phyloP scores from a whole-genome alignment of 2,113 vertebrate species.

The Chloroceryle aenea region DNA sequence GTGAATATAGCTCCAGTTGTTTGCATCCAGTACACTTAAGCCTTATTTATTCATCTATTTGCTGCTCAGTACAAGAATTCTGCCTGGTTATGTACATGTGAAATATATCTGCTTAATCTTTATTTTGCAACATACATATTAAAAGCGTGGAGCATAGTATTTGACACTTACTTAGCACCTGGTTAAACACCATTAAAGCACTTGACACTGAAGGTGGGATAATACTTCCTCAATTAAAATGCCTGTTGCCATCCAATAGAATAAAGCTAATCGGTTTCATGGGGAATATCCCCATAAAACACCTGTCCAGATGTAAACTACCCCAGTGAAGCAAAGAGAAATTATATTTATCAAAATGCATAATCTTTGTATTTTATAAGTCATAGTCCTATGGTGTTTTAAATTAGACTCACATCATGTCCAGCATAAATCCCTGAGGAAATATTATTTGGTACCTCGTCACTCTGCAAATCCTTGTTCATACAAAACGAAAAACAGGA shows the following conservation, averaged over 20 bases:
- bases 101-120: not conserved
- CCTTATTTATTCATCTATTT: not conserved
- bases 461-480: not conserved
- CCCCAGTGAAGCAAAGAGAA: not conserved
- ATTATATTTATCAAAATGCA: not conserved
- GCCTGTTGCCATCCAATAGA: not conserved
- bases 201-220: not conserved
- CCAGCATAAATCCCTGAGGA: not conserved
- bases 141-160: not conserved
- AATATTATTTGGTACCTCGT: not conserved
- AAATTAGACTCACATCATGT: not conserved
- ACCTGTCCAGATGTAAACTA: not conserved
- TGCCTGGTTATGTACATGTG: not conserved
- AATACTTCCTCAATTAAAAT: constrained; percentile 25
- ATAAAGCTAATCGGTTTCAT: not conserved
- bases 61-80: not conserved
- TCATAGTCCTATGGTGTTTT: not conserved
- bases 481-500: not conserved
- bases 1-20: not conserved
- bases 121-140: not conserved
- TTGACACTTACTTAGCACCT: constrained; percentile 2
- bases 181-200: not conserved
- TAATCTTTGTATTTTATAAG: not conserved
- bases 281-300: not conserved
- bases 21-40: not conserved